phyloP scores from a whole-genome alignment of 2,113 vertebrate species.

The Caranx ignobilis region DNA sequence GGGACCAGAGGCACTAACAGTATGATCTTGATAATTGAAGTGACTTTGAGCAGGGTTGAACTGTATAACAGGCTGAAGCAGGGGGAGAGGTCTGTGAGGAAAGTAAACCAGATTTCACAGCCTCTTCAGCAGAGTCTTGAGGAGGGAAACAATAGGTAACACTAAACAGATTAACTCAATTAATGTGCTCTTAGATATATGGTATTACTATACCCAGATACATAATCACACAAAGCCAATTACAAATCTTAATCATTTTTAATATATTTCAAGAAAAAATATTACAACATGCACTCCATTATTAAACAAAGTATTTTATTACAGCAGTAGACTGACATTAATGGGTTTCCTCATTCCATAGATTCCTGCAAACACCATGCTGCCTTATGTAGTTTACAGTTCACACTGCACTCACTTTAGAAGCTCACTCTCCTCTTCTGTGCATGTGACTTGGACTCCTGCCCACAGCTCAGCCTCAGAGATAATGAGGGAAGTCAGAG shows the following conservation, averaged over 20 bases:
- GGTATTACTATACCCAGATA: not conserved
- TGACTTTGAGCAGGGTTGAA: slow-evolving; percentile 60
- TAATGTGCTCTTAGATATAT: slow-evolving; percentile 2
- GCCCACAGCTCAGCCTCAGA: slow-evolving; percentile 60
- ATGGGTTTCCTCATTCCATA: slow-evolving; percentile 18
- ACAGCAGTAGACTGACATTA: slow-evolving; percentile 19
- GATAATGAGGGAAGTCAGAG: slow-evolving; percentile 66
- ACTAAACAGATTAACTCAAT: slow-evolving; percentile 25
- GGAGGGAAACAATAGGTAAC: slow-evolving; percentile 25
- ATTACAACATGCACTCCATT: slow-evolving; percentile 24
- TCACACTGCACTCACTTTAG: slow-evolving; percentile 42
- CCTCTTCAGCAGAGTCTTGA: not conserved
- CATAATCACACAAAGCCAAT: not conserved
- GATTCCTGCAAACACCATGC: slow-evolving; percentile 42
- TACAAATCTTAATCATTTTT: not conserved
- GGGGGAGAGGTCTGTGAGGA: slow-evolving; percentile 26
- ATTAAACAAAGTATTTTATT: slow-evolving; percentile 30
- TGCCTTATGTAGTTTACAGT: slow-evolving; percentile 19
- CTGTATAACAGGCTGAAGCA: slow-evolving; percentile 53
- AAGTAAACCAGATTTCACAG: slow-evolving; percentile 48
- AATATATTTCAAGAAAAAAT: slow-evolving; percentile 7
- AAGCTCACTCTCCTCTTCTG: slow-evolving; percentile 33
- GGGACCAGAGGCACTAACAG: slow-evolving; percentile 59
- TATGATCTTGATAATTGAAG: slow-evolving; percentile 62
- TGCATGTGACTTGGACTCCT: slow-evolving; percentile 54